Percentiles rank a stretch among this genome's conserved stretches.
phyloP scores from a whole-genome alignment of 2,113 vertebrate genomes.

The Todiramphus saurophagus region DNA sequence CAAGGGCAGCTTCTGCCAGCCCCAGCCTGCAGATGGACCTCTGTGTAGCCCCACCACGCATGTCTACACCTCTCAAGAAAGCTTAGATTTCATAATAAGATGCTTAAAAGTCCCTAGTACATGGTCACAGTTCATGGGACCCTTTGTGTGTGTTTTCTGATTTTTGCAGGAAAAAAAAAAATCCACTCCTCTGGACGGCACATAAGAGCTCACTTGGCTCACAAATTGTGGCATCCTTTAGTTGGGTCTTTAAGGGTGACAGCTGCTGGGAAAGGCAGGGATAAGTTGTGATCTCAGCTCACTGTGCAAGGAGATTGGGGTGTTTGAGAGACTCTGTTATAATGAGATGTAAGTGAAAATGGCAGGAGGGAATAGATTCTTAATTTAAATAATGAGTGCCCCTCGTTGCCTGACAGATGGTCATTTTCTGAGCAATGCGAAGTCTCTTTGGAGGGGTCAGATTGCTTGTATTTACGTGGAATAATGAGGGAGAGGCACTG shows the following conservation, averaged over 20 bases:
- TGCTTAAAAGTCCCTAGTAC: neutral
- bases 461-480: slow-evolving; percentile 59
- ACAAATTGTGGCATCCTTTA: neutral
- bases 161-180: neutral
- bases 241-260: neutral
- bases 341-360: slow-evolving; percentile 22
- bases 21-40: neutral
- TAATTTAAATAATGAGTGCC: slow-evolving; percentile 67
- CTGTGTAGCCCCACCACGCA: neutral
- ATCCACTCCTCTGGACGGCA: neutral
- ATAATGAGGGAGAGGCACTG: slow-evolving; percentile 52
- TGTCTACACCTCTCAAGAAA: neutral
- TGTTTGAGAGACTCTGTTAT: neutral
- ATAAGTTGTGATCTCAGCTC: neutral
- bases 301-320: neutral
- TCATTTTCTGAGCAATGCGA: slow-evolving; percentile 55
- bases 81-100: neutral
- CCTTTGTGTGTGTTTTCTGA: neutral
- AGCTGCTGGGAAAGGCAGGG: neutral
- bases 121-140: neutral
- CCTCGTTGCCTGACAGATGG: slow-evolving; percentile 66
- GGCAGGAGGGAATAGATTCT: slow-evolving; percentile 46
- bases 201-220: neutral
- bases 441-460: slow-evolving; percentile 60
- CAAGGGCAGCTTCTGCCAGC: neutral